Conservation (phyloP, 2,888 invertebrate species). For the Incurvaria masculella region DNA sequence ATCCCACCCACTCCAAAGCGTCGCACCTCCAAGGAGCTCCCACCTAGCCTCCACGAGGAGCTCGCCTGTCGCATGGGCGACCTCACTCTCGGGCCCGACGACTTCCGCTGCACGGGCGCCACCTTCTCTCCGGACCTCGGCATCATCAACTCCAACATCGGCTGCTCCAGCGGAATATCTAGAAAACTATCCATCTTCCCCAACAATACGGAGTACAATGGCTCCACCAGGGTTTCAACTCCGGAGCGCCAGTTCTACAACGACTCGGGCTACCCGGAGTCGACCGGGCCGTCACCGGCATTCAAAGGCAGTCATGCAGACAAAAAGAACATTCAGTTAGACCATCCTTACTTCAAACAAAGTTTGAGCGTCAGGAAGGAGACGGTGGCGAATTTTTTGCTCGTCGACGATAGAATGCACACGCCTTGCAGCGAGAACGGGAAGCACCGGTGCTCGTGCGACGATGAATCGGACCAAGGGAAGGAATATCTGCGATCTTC, state of each 20-base stretch:
- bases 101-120: slow-evolving; percentile 15
- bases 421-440: slow-evolving; percentile 70
- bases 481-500: slow-evolving; percentile 24
- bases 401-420: slow-evolving; percentile 70
- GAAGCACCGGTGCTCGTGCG: slow-evolving; percentile 73
- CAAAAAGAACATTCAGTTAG: slow-evolving; percentile 9
- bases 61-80: slow-evolving; percentile 39
- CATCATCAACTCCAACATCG: slow-evolving; percentile 27
- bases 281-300: slow-evolving; percentile 6
- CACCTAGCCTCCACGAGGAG: slow-evolving; percentile 32
- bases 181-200: slow-evolving; percentile 27
- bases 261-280: slow-evolving; percentile 6
- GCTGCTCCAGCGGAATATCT: slow-evolving; percentile 19
- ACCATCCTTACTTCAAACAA: slow-evolving; percentile 12
- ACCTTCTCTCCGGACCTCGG: slow-evolving; percentile 23
- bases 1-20: slow-evolving; percentile 30
- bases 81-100: slow-evolving; percentile 37
- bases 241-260: slow-evolving; percentile 14
- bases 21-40: slow-evolving; percentile 33
- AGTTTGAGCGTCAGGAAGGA: slow-evolving; percentile 8
- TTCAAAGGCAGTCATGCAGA: slow-evolving; percentile 10
- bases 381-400: slow-evolving; percentile 16
- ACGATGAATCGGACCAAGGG: slow-evolving; percentile 61
- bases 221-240: slow-evolving; percentile 18
- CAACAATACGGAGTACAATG: slow-evolving; percentile 21